phyloP scores from a whole-genome alignment of 2,113 vertebrate species.

The Solea senegalensis region DNA sequence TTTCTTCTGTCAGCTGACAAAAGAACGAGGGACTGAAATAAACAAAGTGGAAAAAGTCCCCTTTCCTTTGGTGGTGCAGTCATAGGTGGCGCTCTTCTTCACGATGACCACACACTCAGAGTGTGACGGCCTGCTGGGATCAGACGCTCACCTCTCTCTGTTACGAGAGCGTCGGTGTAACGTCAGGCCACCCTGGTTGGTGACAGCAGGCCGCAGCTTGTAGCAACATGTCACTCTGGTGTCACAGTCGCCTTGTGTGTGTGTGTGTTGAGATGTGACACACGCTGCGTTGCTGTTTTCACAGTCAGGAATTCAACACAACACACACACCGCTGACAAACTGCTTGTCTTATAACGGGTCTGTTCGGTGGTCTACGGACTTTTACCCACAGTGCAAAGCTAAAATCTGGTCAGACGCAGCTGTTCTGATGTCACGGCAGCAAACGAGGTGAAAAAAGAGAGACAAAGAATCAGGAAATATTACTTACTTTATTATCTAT shows the following conservation, averaged over 20 bases:
- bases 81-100: conserved; percentile 54
- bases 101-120: conserved; percentile 1
- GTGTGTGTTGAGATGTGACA: conserved; percentile 26
- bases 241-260: conserved; percentile 28
- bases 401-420: background rate
- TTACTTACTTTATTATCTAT: too few relatives aligned
- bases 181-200: conserved; percentile 63
- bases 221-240: conserved; percentile 30
- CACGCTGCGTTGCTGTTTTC: conserved; percentile 45
- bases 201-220: conserved; percentile 49
- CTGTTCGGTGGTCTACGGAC: background rate
- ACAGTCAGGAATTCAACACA: conserved; percentile 44
- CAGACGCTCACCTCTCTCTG: conserved; percentile 36
- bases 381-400: background rate
- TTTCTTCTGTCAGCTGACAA: too few relatives aligned
- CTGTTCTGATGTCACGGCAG: background rate
- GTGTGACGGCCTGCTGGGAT: conserved; percentile 33
- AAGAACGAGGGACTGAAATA: too few relatives aligned
- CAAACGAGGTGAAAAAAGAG: background rate
- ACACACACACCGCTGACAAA: conserved; percentile 25
- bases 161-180: conserved; percentile 39
- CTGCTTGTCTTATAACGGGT: conserved; percentile 1
- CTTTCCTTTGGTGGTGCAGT: conserved; percentile 3
- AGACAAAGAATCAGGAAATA: too few relatives aligned
- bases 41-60: too few relatives aligned